Base-by-base conservation (phyloP, 2,888 invertebrate species). In the Allacma fusca region DNA sequence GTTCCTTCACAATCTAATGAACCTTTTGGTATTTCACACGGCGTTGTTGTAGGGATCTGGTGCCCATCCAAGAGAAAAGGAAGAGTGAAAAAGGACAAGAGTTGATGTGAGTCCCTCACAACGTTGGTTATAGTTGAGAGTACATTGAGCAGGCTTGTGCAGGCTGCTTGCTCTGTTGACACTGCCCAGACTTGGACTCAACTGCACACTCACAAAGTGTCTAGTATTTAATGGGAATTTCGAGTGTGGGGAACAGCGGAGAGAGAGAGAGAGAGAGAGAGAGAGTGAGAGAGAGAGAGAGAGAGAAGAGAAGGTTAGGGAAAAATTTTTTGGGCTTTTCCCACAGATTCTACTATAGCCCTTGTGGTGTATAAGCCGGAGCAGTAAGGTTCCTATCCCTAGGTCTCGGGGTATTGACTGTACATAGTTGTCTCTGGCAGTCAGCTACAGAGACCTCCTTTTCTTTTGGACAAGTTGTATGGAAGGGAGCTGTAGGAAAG, bases 151-250 rank as follows among this genome's bases (percentile, higher is more conserved):
- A 62, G 62, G 62, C 62, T 62, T 26, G 26, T 24, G 62, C 23
- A 12, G 62, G 26, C 62, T 62, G 62, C 24, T 26, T 62, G 62
- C 62, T 62, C 62, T 62, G 62, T 62, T 62, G 62, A 62, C 62
- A 62, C 62, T 62, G 62, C 62, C 62, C 62, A 62, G 62, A 62
- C 62, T 62, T 62, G 62, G 62, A 62, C 62, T 62, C 62, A 12
- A 24, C 24, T 26, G 26, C 62, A 62, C 62, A 24, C 26, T 26
- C 26, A 62, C 23, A 62, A 26, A 24, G 62, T 62, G 24, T 62
- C 23, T 62, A 62, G 62, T 62, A 62, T 62, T 62, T 62, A 62
- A 62, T 62, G 62, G 62, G 62, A 62, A 62, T 62, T 62, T 62
- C 24, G 62, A 24, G 62, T 24, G 62, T 62, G 62, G 23, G 62